Conservation (phyloP, 2,797 vertebrate species). For the Catostomus latipinnis region DNA sequence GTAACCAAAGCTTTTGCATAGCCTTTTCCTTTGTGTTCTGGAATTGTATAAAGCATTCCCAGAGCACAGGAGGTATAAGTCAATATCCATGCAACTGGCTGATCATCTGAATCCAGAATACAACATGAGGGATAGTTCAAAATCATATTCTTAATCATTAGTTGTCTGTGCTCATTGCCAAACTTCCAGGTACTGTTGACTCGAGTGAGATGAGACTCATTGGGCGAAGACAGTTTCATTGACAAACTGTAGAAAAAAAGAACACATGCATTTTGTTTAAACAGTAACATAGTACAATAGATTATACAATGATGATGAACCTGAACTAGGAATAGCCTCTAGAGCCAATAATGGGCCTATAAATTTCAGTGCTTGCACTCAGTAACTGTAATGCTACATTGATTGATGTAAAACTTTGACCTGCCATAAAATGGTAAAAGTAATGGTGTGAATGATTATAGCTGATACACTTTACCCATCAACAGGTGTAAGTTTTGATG, state of each 20-base stretch:
- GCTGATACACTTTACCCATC: constrained; percentile 41
- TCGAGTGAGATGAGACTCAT: constrained; percentile 52
- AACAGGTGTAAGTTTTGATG: constrained; percentile 14
- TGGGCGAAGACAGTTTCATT: constrained; percentile 45
- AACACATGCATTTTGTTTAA: not conserved
- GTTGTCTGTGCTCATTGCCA: constrained; percentile 32
- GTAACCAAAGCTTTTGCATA: constrained; percentile 58
- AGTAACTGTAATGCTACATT: too few species aligned
- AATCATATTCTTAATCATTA: constrained; percentile 52
- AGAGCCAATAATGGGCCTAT: too few species aligned
- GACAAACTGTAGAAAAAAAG: constrained; percentile 12
- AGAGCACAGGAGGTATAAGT: constrained; percentile 48
- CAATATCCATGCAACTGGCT: constrained; percentile 60
- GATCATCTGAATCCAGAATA: constrained; percentile 50
- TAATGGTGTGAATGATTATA: constrained; percentile 4
- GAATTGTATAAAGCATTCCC: too few species aligned
- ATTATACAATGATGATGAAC: not conserved
- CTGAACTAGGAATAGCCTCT: too few species aligned
- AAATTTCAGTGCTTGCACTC: too few species aligned
- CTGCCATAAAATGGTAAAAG: constrained; percentile 4
- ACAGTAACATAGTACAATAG: not conserved
- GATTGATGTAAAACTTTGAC: constrained; percentile 9
- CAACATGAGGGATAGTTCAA: constrained; percentile 55
- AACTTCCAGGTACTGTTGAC: constrained; percentile 61
- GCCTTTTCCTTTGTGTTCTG: constrained; percentile 11